Evolutionary conservation across 2,797 vertebrate species (phyloP).

Genomic region (Hirundo rustica): DNA sequence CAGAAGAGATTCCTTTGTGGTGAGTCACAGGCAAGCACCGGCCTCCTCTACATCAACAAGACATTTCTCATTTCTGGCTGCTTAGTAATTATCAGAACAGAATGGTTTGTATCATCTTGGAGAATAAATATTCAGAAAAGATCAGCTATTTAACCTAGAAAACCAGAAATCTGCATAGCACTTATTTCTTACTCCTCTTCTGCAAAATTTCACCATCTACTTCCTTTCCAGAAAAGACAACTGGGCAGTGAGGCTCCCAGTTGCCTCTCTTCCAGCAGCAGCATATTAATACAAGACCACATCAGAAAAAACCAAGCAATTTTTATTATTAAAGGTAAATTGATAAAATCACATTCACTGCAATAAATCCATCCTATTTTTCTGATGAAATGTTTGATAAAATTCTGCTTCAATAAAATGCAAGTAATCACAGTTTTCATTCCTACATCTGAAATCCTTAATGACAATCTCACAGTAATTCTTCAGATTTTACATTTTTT

Average conservation of each 20-base stretch:
- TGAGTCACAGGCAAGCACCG: neutral
- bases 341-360: neutral
- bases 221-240: neutral
- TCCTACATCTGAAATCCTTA: neutral
- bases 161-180: neutral
- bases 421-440: neutral
- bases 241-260: neutral
- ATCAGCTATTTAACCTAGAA: neutral
- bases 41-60: neutral
- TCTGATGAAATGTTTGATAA: neutral
- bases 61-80: neutral
- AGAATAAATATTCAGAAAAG: neutral
- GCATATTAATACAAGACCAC: neutral
- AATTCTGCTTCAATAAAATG: neutral
- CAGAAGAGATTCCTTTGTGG: neutral
- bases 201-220: neutral
- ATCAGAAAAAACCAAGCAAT: neutral
- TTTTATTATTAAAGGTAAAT: neutral
- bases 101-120: neutral
- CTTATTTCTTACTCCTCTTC: neutral
- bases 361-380: neutral
- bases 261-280: neutral
- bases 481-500: neutral
- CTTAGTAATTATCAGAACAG: neutral
- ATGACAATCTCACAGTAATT: neutral